These are phyloP conservation scores for Cercopithecus mona DNA, from an alignment of 2,113 vertebrate species.

Conservation along the genomic window DNA sequence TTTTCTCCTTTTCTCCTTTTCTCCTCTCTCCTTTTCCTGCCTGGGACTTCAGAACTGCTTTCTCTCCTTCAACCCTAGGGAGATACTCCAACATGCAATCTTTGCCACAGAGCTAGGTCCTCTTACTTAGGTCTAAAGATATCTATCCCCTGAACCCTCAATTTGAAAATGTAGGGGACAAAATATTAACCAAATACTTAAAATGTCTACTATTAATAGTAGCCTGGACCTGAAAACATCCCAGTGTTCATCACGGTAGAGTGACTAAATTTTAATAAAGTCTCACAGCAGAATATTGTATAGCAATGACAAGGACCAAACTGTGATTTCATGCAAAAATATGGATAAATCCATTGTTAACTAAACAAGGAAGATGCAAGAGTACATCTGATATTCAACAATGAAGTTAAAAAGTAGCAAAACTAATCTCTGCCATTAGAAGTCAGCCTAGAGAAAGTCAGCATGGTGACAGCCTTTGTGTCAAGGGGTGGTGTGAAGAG, in stretches of 20 bases:
- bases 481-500: not conserved
- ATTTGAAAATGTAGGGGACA: not conserved
- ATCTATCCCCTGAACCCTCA: not conserved
- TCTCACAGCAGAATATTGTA: not conserved
- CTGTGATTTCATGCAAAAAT: not conserved
- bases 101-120: not conserved
- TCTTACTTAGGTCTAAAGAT: not conserved
- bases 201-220: not conserved
- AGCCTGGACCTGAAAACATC: not conserved
- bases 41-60: not conserved
- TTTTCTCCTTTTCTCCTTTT: not conserved
- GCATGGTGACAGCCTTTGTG: not conserved
- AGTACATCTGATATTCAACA: no score
- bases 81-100: not conserved
- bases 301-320: not conserved
- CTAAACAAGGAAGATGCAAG: not conserved
- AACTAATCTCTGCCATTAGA: not conserved
- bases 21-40: not conserved
- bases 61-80: not conserved
- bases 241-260: not conserved
- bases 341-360: not conserved
- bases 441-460: not conserved
- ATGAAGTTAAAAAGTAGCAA: not conserved
- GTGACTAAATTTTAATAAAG: not conserved
- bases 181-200: not conserved